Percentiles rank a stretch among this genome's conserved stretches.
These are phyloP conservation scores for Dryococelus australis DNA, from an alignment of 2,888 invertebrate species.

Conservation along the genomic window DNA sequence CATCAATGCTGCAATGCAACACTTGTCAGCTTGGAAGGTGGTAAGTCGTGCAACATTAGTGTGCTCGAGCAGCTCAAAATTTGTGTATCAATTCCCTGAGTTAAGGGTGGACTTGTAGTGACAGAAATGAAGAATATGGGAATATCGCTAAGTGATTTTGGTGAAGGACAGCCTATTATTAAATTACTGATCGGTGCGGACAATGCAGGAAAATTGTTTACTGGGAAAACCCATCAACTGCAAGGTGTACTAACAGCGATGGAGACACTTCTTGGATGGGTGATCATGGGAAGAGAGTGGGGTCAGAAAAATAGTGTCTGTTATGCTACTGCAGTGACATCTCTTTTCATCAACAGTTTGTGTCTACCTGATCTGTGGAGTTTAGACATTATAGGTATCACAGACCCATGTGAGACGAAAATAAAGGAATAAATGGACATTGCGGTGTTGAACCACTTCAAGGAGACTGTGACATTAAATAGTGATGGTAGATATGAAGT, in stretches of 20 bases:
- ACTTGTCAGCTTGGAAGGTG: background rate
- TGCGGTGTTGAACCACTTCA: background rate
- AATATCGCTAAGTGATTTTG: background rate
- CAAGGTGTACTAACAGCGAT: background rate
- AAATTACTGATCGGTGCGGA: background rate
- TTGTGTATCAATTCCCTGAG: background rate
- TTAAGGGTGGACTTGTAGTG: background rate
- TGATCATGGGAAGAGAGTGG: background rate
- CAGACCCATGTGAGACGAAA: conserved; percentile 2
- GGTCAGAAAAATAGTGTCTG: background rate
- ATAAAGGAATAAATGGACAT: background rate
- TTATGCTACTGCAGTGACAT: background rate
- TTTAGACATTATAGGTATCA: background rate
- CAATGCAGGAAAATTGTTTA: conserved; percentile 2
- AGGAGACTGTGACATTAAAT: background rate
- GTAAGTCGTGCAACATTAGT: background rate
- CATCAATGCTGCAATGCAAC: background rate
- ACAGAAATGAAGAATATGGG: background rate
- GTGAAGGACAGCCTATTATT: background rate
- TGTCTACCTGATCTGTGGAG: conserved; percentile 17
- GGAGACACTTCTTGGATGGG: background rate
- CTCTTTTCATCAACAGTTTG: background rate
- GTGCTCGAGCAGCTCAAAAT: background rate
- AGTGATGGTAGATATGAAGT: conserved; percentile 9
- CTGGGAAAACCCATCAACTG: background rate